Base-by-base conservation (phyloP, 2,888 invertebrate genomes). In the Megastigmus dorsalis region DNA sequence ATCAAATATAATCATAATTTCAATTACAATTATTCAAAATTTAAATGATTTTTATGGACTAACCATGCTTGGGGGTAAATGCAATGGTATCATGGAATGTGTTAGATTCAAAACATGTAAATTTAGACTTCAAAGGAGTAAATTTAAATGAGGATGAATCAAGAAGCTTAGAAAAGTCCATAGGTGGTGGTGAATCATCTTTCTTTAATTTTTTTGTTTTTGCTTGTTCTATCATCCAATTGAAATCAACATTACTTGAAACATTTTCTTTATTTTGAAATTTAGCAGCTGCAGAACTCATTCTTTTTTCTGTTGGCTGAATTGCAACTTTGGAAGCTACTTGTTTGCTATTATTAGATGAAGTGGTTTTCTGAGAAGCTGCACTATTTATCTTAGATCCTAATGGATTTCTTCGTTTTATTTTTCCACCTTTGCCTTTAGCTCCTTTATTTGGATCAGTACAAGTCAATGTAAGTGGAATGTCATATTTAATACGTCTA, bases 401-500 rank as follows among this genome's bases (percentile, higher is more conserved):
- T 9, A 70, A n/a, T 13, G 28, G 15, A 62, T 59, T 65, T 52
- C 36, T 50, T 15, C 36, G 45, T 54, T 36, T 66, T 57, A 5
- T 33, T 45, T 57, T 73, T 62, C 52, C 60, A 9, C 48, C 38
- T 18, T 65, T 66, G 3, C 65, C 54, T 57, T 73, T 77, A 10
- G 15, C 33, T 62, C 7, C 74, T 75, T 18, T 73, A 23, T 63
- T 70, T 48, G 59, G 63, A 48, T 55, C 69, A 2, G n/a, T 76
- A 45, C 79, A 77, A 48, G 55, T 80, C 41, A 76, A 77, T 66
- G 79, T 81, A 7, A 85, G 48, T 78, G 91, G 89, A 3, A 94
- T 90, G 82, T 94, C 93, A 88, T 92, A 92, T 82, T 92, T 90
- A 60, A 93, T 91, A 78, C 92, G 90, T 69, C 90, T 90, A 75